Evolutionary conservation across 1,140 invertebrate species (phyloP), one percentile per base, ranked within the genome.

Genomic region (Drosophila ercepeae): DNA sequence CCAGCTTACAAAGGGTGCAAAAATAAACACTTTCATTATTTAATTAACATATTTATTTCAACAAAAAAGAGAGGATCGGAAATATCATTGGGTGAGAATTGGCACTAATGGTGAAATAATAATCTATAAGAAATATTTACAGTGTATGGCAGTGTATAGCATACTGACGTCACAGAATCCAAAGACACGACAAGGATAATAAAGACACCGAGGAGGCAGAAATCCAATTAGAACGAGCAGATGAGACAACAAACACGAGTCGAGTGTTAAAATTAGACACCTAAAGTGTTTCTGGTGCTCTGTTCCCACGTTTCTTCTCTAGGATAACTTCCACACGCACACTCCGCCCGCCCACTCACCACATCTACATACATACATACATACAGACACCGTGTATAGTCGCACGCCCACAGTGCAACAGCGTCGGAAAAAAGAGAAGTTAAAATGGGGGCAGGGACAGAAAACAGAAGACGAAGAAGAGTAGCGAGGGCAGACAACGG

Each of bases 361-460:
- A 39, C 16, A 49, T 32, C 32, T 32, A 29, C 42, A 32, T 7
- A 36, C 4, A 18, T 53, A 41, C 21, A 23, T 52, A 39, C 14
- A 53, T 21, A 51, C 4, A 2, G 29, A 2, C 7, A 23, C 6
- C 16, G 29, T 45, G 42, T n/a, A 49, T 18, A 25, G 57, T 25
- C 44, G 42, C 74, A 77, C 73, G 53, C 78, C 77, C 69, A 39
- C 32, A 83, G 76, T 82, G 78, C 78, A 82, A 82, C 78, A 82
- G 78, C 61, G 49, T 69, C 42, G 34, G 51, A 48, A 27, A 27
- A 39, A 77, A 46, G 51, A 51, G 45, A 65, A 69, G 53, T 39
- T 45, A 59, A 53, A 63, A 60, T 69, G 73, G 57, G 54, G 52
- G 69, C 67, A 67, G 64, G 65, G 58, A 54, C 72, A 76, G 46